Percentiles rank a stretch among this genome's conserved stretches.
These are phyloP conservation scores for Eclectus roratus DNA, from an alignment of 2,113 vertebrate genomes.

Conservation along the genomic window DNA sequence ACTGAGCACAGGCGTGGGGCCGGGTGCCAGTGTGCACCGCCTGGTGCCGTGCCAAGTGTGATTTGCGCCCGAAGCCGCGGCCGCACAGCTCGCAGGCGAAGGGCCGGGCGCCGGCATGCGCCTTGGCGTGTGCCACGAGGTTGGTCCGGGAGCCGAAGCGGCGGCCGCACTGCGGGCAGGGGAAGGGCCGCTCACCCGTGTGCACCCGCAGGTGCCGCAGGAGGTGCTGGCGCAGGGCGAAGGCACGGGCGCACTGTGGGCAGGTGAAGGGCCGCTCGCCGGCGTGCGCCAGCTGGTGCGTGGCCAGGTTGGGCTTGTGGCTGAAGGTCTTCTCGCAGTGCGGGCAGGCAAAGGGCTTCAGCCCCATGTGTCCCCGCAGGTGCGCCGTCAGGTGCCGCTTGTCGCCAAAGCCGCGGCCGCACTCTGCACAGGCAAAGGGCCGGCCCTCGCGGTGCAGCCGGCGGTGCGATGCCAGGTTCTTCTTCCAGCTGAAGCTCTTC, in stretches of 20 bases:
- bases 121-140: constrained; percentile 46
- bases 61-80: constrained; percentile 72
- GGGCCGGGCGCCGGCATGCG: constrained; percentile 59
- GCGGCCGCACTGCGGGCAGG: constrained; percentile 61
- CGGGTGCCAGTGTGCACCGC: constrained; percentile 72
- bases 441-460: constrained; percentile 16
- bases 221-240: constrained; percentile 62
- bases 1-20: constrained; percentile 66
- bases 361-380: constrained; percentile 27
- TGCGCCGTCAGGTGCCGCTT: constrained; percentile 55
- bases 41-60: constrained; percentile 73
- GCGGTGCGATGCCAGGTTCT: constrained; percentile 57
- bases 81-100: constrained; percentile 68
- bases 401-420: constrained; percentile 56
- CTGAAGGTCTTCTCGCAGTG: constrained; percentile 42
- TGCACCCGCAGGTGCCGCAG: constrained; percentile 71
- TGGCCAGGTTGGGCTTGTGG: neutral
- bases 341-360: constrained; percentile 45
- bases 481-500: constrained; percentile 67
- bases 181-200: constrained; percentile 72
- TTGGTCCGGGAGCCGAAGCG: constrained; percentile 62
- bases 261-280: constrained; percentile 72
- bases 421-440: constrained; percentile 32
- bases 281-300: constrained; percentile 58
- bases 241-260: constrained; percentile 66